Percentiles rank a stretch among this genome's conserved stretches.
Conservation (phyloP, 1,140 invertebrate species). For the Panagrolaimus sp. region DNA sequence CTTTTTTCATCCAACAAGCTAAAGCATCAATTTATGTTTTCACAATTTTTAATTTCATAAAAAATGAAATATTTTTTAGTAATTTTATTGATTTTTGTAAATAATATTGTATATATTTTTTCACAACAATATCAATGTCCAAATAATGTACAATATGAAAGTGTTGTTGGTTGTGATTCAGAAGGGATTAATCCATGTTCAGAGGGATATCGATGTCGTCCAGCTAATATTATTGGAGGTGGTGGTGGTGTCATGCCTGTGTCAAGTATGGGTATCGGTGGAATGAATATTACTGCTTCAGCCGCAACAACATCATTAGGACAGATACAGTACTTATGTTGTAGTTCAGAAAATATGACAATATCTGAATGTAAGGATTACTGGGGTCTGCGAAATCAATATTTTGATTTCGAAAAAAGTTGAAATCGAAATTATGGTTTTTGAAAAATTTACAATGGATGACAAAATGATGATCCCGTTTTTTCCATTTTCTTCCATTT, state of each 20-base stretch:
- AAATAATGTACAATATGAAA: neutral
- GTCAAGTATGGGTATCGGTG: neutral
- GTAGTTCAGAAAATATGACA: constrained; percentile 2
- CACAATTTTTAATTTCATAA: too few species aligned
- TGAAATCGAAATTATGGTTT: too few species aligned
- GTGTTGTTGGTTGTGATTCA: neutral
- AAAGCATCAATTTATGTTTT: too few species aligned
- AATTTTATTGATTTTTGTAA: too few species aligned
- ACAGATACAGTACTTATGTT: neutral
- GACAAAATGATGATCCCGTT: too few species aligned
- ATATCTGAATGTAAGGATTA: neutral
- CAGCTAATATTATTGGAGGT: neutral
- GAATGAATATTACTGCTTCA: neutral
- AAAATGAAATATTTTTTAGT: too few species aligned
- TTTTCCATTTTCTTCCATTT: too few species aligned
- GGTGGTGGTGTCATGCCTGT: too few species aligned
- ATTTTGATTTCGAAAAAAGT: too few species aligned
- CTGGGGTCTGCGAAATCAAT: too few species aligned
- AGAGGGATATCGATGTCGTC: neutral
- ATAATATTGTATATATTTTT: neutral
- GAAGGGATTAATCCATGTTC: neutral
- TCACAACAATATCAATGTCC: neutral
- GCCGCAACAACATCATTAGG: neutral
- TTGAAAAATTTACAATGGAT: too few species aligned
- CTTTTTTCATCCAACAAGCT: too few species aligned